Percentiles rank a stretch among this genome's conserved stretches.
phyloP scores from a whole-genome alignment of 2,888 invertebrate genomes.

The Tetheella fluctuosa region DNA sequence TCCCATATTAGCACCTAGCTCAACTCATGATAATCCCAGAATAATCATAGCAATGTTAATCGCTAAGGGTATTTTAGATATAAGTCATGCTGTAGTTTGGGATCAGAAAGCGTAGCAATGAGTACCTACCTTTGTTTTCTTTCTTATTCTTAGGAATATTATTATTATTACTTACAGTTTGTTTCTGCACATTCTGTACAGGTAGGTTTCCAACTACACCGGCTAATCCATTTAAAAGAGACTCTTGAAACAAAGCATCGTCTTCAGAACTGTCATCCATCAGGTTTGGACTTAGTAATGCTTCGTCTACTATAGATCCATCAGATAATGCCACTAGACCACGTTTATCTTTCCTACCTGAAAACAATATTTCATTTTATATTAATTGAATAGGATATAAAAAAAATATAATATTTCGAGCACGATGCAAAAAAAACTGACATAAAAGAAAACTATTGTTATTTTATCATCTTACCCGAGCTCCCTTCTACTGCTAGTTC shows the following conservation, averaged over 20 bases:
- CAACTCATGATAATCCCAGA: too few species aligned
- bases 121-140: too few species aligned
- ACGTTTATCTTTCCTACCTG: slow-evolving; percentile 85
- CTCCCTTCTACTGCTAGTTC: slow-evolving; percentile 57
- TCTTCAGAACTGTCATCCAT: slow-evolving; percentile 53
- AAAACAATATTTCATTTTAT: slow-evolving; percentile 21
- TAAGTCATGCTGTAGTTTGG: too few species aligned
- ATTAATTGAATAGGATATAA: too few species aligned
- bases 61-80: too few species aligned
- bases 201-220: slow-evolving; percentile 87
- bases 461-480: slow-evolving; percentile 42
- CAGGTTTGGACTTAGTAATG: slow-evolving; percentile 73
- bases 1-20: too few species aligned
- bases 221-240: slow-evolving; percentile 86
- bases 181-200: slow-evolving; percentile 85
- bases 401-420: not conserved
- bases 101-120: too few species aligned
- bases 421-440: too few species aligned
- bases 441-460: too few species aligned
- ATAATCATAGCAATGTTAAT: too few species aligned
- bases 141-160: too few species aligned
- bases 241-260: slow-evolving; percentile 77
- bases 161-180: slow-evolving; percentile 70
- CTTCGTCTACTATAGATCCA: slow-evolving; percentile 88
- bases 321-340: slow-evolving; percentile 87